Conservation (phyloP, 2,888 invertebrate species). For the Lycophotia porphyrea region DNA sequence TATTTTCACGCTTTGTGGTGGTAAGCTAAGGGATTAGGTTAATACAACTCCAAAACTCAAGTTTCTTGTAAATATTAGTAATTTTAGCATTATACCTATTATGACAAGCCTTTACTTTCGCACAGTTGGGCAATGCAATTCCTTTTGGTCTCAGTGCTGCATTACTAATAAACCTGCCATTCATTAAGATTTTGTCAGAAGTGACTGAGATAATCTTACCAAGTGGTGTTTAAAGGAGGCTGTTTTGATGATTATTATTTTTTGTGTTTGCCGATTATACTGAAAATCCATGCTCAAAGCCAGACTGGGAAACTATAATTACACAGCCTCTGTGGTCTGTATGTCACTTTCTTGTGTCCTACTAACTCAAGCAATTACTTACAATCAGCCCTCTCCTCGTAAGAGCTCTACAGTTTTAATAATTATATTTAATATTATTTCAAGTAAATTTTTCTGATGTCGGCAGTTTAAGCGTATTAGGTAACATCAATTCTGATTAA, state of each 20-base stretch:
- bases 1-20: background rate
- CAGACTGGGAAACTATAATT: background rate
- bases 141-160: background rate
- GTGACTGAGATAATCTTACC: background rate
- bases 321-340: background rate
- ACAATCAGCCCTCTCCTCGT: background rate
- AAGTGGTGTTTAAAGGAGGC: background rate
- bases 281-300: rapidly evolving
- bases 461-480: no score
- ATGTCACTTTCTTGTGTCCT: background rate
- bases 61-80: background rate
- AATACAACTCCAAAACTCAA: background rate
- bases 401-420: background rate
- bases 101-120: background rate
- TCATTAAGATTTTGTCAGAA: background rate
- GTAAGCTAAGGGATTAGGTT: background rate
- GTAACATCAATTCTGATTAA: no score
- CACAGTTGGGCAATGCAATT: background rate
- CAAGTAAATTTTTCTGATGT: background rate
- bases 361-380: background rate
- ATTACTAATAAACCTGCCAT: background rate
- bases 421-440: background rate
- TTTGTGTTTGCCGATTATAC: background rate
- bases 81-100: background rate
- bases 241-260: no score